These are phyloP conservation scores for Torymus texanus DNA, from an alignment of 2,888 invertebrate genomes.

Conservation along the genomic window DNA sequence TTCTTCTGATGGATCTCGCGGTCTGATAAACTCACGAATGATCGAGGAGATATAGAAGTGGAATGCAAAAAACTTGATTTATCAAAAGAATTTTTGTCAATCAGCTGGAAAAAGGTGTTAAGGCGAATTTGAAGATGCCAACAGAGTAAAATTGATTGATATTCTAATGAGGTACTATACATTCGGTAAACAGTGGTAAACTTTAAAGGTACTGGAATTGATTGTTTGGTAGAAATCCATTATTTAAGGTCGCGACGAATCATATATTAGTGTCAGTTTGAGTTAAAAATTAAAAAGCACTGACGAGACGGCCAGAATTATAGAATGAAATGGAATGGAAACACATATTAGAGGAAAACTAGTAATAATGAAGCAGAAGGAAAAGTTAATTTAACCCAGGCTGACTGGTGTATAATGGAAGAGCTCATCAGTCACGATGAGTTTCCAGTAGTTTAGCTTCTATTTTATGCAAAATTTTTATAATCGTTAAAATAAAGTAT, in stretches of 20 bases:
- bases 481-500: too few relatives aligned
- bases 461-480: too few relatives aligned
- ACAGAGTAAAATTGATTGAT: slow-evolving; percentile 19
- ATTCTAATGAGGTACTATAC: neutral
- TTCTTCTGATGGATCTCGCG: too few relatives aligned
- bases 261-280: slow-evolving; percentile 5
- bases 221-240: neutral
- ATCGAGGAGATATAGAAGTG: too few relatives aligned
- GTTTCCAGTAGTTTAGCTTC: too few relatives aligned
- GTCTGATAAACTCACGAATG: too few relatives aligned
- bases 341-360: neutral
- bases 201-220: neutral
- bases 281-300: neutral
- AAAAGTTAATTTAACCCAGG: too few relatives aligned
- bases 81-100: neutral
- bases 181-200: neutral
- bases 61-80: too few relatives aligned
- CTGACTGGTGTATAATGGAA: too few relatives aligned
- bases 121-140: neutral
- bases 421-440: too few relatives aligned
- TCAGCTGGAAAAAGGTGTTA: neutral
- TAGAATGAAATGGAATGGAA: neutral
- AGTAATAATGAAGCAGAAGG: too few relatives aligned
- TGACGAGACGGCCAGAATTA: neutral
- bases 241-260: neutral